Evolutionary conservation across 1,140 invertebrate species (phyloP).

Genomic region (Drosophila willistoni): DNA sequence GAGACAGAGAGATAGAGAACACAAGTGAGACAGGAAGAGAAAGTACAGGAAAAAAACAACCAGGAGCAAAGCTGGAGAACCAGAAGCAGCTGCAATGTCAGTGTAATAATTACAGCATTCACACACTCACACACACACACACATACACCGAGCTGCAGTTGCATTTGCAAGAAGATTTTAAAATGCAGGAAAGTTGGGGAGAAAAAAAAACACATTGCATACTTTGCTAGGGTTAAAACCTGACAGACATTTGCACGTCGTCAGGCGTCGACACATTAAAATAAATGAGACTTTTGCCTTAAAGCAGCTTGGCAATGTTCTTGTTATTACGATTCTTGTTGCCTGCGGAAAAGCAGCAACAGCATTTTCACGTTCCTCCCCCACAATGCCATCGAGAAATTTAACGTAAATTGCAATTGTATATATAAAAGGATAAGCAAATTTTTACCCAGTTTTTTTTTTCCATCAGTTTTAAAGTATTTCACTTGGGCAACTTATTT

Average conservation of each 20-base stretch:
- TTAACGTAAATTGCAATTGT: conserved; percentile 72
- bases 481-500: background rate
- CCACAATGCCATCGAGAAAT: conserved; percentile 65
- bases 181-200: conserved; percentile 44
- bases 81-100: conserved; percentile 62
- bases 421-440: conserved; percentile 51
- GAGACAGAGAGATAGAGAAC: conserved; percentile 28
- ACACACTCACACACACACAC: conserved; percentile 12
- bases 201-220: conserved; percentile 45
- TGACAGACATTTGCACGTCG: conserved; percentile 78
- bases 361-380: conserved; percentile 64
- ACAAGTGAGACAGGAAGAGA: conserved; percentile 19
- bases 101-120: conserved; percentile 68
- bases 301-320: conserved; percentile 49
- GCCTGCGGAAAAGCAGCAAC: conserved; percentile 18
- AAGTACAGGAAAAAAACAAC: background rate
- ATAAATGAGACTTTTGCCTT: conserved; percentile 78
- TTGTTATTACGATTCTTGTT: conserved; percentile 28
- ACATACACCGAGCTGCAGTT: conserved; percentile 27
- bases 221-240: conserved; percentile 44
- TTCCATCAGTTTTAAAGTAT: conserved; percentile 41
- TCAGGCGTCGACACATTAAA: conserved; percentile 77
- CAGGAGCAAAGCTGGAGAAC: conserved; percentile 9
- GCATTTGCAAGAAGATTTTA: conserved; percentile 63
- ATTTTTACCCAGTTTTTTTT: conserved; percentile 19